Evolutionary conservation across 2,113 vertebrate genomes (phyloP), one percentile per base, ranked within the genome.

Genomic region (Potamarius usumacintae): DNA sequence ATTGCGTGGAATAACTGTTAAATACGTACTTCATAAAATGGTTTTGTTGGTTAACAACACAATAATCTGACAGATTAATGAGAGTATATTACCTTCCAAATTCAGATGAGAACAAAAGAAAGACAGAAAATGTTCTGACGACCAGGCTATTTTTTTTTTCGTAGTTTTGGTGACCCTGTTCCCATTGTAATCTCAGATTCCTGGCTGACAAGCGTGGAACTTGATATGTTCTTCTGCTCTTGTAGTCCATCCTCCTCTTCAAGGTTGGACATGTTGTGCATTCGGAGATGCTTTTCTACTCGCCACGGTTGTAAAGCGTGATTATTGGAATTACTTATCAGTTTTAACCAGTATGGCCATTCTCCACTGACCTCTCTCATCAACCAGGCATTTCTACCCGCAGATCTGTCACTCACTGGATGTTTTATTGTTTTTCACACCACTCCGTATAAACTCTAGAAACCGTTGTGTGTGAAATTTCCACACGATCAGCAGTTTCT

Each of bases 61-160:
- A 76, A 82, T 62, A 60, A 80, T 79, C 84, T 34, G 48, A 50
- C 3, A 42, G 55, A 76, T 78, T 17, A 78, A 25, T n/a, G 71
- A 76, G 8, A 34, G 20, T 62, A 81, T 74, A 87, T 53, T 57
- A 60, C 50, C 63, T 81, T 25, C 58, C 34, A 81, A 65, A 81
- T n/a, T 53, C 58, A 82, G 58, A 86, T 48, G 60, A 86, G 52
- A 12, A 27, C 25, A 17, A 79, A 34, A 48, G 48, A 84, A 34
- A 27, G 27, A 52, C 9, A 77, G 10, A 74, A 77, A n/a, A 65
- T 88, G 53, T 79, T 57, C 25, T 80, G 48, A 20, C 80, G 5
- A 15, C 27, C 15, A 15, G 27, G 14, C 6, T 17, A 17, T 67
- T 42, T 42, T 27, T 42, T 27, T 71, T 71, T 34, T 34, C 1